Evolutionary conservation across 1,140 invertebrate genomes (phyloP), one percentile per base, ranked within the genome.

Genomic region (Proales similis): DNA sequence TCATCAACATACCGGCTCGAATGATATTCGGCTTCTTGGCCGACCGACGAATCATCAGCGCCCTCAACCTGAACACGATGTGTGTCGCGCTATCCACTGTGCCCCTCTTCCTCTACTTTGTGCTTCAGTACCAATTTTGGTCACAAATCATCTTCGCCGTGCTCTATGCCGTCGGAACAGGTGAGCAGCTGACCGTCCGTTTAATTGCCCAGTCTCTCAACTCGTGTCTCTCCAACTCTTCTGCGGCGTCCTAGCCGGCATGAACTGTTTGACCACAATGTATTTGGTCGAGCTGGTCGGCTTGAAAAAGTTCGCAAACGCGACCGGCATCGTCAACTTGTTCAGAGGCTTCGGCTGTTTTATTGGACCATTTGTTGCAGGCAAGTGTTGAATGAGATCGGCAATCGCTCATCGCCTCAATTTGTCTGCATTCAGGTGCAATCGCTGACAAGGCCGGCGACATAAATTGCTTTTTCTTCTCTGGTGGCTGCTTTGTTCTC

Each of bases 281-380:
- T 57, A 57, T 30, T 42, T 57, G 12, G 39, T 36, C 30, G 51
- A 57, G 11, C 20, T 57, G 27, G 51, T 57, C 12, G 51, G 51
- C 9, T 22, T 57, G 9, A 42, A 39, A 39, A 57, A 57, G 32
- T 57, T 57, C 27, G 32, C 36, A 14, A 57, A 57, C 12, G 51
- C 51, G 19, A 57, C 51, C 45, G 51, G 51, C 20, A 57, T 57
- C 20, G 32, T 57, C 5, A 57, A 57, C 32, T 57, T 57, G 29
- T 57, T 57, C 22, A 57, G 51, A 57, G 51, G 51, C 27, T 57
- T 57, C 32, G 51, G 51, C 17, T 57, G 51, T 17, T 57, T 57
- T 57, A 14, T 57, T 7, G 51, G 51, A 11, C 51, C 51, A 42
- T 57, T 42, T 42, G 14, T 57, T 14, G 36, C 19, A 24, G 51